These are phyloP conservation scores for Diadema setosum DNA, from an alignment of 35 echinoderm and acorn worm genomes.

Conservation along the genomic window DNA sequence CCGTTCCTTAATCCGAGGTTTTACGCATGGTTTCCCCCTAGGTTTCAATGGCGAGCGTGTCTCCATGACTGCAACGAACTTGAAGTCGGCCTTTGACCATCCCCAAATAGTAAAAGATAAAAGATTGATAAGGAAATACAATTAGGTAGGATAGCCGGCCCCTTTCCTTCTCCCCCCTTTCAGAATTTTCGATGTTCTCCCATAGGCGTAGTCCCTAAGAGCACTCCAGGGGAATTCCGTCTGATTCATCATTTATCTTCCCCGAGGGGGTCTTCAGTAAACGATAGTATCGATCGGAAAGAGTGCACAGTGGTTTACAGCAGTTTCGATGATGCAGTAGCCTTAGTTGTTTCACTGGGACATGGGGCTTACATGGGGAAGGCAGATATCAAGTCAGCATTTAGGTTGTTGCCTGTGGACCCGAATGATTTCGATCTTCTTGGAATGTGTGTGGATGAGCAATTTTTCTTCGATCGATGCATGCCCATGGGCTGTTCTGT, in stretches of 20 bases:
- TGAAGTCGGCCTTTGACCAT: too few species aligned
- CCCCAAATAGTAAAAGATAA: too few species aligned
- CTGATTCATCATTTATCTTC: conserved; percentile 22
- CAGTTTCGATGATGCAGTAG: conserved; percentile 15
- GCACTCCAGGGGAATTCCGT: not conserved
- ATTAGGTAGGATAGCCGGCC: too few species aligned
- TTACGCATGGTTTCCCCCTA: too few species aligned
- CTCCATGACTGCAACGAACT: too few species aligned
- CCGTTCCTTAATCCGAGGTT: too few species aligned
- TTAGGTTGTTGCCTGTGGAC: conserved; percentile 14
- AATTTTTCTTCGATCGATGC: not conserved
- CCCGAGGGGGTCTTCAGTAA: not conserved
- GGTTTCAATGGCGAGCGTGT: too few species aligned
- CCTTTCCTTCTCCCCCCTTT: conserved; percentile 19
- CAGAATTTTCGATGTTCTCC: conserved; percentile 28
- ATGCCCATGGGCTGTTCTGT: not conserved
- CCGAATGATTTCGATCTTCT: conserved; percentile 6
- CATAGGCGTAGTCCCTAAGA: conserved; percentile 1
- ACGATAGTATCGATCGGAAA: not conserved
- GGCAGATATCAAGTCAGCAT: conserved; percentile 10
- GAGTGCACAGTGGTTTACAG: not conserved
- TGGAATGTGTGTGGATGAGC: not conserved
- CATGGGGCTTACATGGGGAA: conserved; percentile 12
- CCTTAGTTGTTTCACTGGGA: not conserved
- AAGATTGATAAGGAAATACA: too few species aligned